Percentiles rank a stretch among this genome's conserved stretches.
Evolutionary conservation across 2,888 invertebrate genomes (phyloP).

Genomic region (Osmoderma eremita): DNA sequence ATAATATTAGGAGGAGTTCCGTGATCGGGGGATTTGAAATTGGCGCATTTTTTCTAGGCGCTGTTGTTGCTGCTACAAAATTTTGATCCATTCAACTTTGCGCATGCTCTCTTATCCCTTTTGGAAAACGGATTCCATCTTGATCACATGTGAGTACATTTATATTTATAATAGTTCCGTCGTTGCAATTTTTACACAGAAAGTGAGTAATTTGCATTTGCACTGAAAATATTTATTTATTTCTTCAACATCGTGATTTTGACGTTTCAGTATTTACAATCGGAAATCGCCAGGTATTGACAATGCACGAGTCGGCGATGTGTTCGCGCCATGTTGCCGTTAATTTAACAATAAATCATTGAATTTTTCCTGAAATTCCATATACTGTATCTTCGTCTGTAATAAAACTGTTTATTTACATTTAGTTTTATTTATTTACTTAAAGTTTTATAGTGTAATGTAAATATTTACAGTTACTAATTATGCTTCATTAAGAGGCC

Average conservation of each 20-base stretch:
- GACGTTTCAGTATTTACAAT: slow-evolving; percentile 33
- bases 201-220: not conserved
- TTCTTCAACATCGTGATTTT: slow-evolving; percentile 21
- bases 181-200: slow-evolving; percentile 29
- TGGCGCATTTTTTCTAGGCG: slow-evolving; percentile 37
- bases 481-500: slow-evolving; percentile 46
- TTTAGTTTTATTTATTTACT: slow-evolving; percentile 27
- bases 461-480: slow-evolving; percentile 28
- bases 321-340: slow-evolving; percentile 67
- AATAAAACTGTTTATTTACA: slow-evolving; percentile 3
- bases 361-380: slow-evolving; percentile 47
- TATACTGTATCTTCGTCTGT: slow-evolving; percentile 6
- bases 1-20: no score
- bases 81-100: slow-evolving; percentile 38
- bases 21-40: slow-evolving; percentile 16
- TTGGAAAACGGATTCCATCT: slow-evolving; percentile 88
- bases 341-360: slow-evolving; percentile 47
- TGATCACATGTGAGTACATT: slow-evolving; percentile 87
- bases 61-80: slow-evolving; percentile 43
- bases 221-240: slow-evolving; percentile 13
- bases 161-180: slow-evolving; percentile 44
- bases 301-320: slow-evolving; percentile 62
- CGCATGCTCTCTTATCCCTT: slow-evolving; percentile 80
- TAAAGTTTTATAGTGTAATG: slow-evolving; percentile 32
- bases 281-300: slow-evolving; percentile 54